These are phyloP conservation scores for Falco punctatus DNA, from an alignment of 2,113 vertebrate species.

Conservation along the genomic window DNA sequence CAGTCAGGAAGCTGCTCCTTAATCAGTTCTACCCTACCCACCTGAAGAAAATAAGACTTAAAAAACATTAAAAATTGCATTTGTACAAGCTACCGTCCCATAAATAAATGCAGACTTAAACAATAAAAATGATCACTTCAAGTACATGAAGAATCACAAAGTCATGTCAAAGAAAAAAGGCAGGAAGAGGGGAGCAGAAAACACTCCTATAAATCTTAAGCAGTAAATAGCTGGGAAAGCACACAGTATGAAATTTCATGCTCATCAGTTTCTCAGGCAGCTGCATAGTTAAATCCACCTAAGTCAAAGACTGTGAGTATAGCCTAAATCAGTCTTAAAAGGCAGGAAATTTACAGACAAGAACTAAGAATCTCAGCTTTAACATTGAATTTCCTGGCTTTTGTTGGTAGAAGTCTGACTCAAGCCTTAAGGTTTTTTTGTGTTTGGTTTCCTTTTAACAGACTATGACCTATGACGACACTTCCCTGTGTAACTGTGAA, in stretches of 20 bases:
- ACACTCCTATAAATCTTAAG: background rate
- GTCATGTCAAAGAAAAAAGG: background rate
- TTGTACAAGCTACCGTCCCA: background rate
- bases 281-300: background rate
- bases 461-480: background rate
- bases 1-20: background rate
- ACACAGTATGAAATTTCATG: background rate
- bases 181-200: background rate
- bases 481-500: constrained; percentile 52
- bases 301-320: background rate
- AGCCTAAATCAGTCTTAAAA: constrained; percentile 43
- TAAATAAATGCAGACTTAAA: background rate
- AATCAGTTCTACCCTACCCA: background rate
- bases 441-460: constrained; percentile 50
- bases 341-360: constrained; percentile 65
- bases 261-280: constrained; percentile 13
- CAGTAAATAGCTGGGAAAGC: background rate
- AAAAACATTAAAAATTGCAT: background rate
- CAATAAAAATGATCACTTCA: background rate
- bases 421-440: constrained; percentile 6
- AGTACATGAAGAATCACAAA: background rate
- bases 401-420: constrained; percentile 56
- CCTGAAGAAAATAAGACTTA: background rate
- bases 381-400: constrained; percentile 58
- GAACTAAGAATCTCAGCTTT: constrained; percentile 47